Evolutionary conservation across 1,140 invertebrate species (phyloP).

Genomic region (Drosophila watanabei): DNA sequence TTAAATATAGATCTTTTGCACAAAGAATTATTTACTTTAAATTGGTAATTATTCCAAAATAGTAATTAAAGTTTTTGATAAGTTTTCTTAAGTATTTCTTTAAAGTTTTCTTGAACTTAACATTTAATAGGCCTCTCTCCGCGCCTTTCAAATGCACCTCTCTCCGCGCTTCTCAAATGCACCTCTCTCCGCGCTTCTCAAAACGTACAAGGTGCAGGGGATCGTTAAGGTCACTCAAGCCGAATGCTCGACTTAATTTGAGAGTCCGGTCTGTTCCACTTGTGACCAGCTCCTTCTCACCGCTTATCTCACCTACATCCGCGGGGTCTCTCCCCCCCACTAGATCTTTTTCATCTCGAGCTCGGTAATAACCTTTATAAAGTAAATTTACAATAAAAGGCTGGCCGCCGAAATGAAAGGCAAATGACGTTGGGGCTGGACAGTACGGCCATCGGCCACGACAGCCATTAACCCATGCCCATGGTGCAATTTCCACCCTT

Average conservation of each 20-base stretch:
- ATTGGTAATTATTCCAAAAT: too few species aligned
- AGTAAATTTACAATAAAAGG: slow-evolving; percentile 83
- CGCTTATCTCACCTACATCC: slow-evolving; percentile 34
- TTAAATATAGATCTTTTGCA: neutral
- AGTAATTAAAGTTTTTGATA: too few species aligned
- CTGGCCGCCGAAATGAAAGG: slow-evolving; percentile 57
- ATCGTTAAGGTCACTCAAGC: neutral
- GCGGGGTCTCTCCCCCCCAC: neutral
- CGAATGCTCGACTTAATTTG: slow-evolving; percentile 23
- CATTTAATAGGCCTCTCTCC: too few species aligned
- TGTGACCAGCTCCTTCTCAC: slow-evolving; percentile 3
- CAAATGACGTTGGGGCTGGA: slow-evolving; percentile 45
- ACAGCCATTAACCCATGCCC: slow-evolving; percentile 29
- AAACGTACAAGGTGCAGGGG: neutral
- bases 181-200: slow-evolving; percentile 9
- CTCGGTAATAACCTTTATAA: slow-evolving; percentile 80
- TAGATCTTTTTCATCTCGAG: slow-evolving; percentile 17
- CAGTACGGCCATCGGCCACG: slow-evolving; percentile 1
- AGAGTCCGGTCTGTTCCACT: slow-evolving; percentile 38
- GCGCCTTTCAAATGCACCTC: slow-evolving; percentile 13
- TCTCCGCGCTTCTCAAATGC: too few species aligned
- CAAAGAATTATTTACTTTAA: neutral
- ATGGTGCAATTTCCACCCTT: neutral
- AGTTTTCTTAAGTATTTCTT: too few species aligned
- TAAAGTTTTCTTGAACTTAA: too few species aligned